Conservation (phyloP, 2,888 invertebrate species). For the Norana najaformis region DNA sequence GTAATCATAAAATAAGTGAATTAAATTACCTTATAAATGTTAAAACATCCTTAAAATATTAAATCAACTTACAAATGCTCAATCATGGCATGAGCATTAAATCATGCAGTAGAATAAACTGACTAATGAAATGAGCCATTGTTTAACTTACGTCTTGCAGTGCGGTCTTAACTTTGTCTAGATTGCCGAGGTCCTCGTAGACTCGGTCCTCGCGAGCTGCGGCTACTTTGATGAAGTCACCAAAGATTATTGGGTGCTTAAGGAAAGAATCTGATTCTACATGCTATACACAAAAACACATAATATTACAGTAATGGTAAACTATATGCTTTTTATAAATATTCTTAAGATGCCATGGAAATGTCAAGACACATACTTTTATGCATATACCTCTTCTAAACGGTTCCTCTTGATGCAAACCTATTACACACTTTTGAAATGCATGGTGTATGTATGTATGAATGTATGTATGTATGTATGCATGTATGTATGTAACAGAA, state of each 20-base stretch:
- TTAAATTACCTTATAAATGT: not conserved
- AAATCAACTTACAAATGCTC: not conserved
- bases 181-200: constrained; percentile 81
- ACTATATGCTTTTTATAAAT: not conserved
- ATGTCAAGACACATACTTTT: not conserved
- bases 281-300: not conserved
- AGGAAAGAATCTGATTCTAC: constrained; percentile 52
- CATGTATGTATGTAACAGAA: no score
- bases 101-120: not conserved
- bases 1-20: not conserved
- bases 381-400: not conserved
- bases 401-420: no score
- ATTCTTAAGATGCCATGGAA: no score
- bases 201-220: constrained; percentile 74
- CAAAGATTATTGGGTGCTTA: constrained; percentile 71
- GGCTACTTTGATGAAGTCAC: constrained; percentile 81
- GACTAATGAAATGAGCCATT: not conserved
- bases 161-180: constrained; percentile 72
- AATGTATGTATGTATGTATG: no score
- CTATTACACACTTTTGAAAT: no score
- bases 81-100: not conserved
- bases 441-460: no score
- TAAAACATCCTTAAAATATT: not conserved
- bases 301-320: not conserved
- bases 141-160: constrained; percentile 69